A percentile compares a stretch with the other conserved stretches of the same genome.
Evolutionary conservation across 2,888 invertebrate genomes (phyloP).

Genomic region (Rhamphomyia laevipes): DNA sequence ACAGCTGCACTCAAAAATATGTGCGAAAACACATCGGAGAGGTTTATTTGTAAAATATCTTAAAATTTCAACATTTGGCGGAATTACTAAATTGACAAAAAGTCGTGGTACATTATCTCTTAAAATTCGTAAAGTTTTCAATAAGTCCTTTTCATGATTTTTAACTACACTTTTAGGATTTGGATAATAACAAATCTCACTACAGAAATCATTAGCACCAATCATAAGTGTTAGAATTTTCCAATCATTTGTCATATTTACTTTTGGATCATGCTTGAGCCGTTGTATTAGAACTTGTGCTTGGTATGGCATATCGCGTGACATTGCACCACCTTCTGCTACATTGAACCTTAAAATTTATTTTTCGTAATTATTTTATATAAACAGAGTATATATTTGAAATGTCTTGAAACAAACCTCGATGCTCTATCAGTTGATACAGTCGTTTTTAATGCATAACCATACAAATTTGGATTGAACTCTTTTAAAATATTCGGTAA

Average conservation of each 20-base stretch:
- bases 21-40: conserved; percentile 33
- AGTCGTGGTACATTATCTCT: conserved; percentile 48
- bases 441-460: conserved; percentile 45
- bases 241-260: conserved; percentile 47
- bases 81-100: conserved; percentile 43
- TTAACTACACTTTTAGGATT: conserved; percentile 35
- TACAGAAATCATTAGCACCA: conserved; percentile 51
- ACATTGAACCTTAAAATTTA: conserved; percentile 39
- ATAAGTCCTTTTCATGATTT: conserved; percentile 40
- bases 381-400: too few species aligned
- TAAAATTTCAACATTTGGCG: conserved; percentile 40
- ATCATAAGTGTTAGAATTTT: conserved; percentile 49
- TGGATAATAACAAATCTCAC: conserved; percentile 41
- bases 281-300: conserved; percentile 42
- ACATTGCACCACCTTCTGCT: conserved; percentile 47
- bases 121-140: conserved; percentile 36
- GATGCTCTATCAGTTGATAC: conserved; percentile 35
- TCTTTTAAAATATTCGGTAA: conserved; percentile 49
- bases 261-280: conserved; percentile 41
- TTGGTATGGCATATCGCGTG: conserved; percentile 46
- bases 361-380: too few species aligned
- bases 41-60: conserved; percentile 21
- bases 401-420: conserved; percentile 7
- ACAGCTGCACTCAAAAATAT: conserved; percentile 46
- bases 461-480: conserved; percentile 51